Evolutionary conservation across 2,797 vertebrate genomes (phyloP).

Genomic region (Margarornis squamiger): DNA sequence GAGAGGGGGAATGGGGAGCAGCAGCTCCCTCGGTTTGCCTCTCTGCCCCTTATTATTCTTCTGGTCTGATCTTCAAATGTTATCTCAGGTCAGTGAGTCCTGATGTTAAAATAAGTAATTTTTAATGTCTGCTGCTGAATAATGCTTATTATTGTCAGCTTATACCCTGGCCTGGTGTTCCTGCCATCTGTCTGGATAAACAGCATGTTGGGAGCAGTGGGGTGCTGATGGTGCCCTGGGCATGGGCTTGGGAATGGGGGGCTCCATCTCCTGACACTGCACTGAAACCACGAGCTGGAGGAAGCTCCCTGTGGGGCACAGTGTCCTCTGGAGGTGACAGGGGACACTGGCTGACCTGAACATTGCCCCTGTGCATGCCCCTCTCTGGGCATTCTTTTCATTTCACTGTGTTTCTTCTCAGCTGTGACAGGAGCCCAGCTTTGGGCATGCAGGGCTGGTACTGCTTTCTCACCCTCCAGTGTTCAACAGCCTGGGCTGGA

Average conservation of each 20-base stretch:
- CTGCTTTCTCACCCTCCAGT: background rate
- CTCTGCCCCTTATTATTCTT: background rate
- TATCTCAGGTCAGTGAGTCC: background rate
- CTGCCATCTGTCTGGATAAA: background rate
- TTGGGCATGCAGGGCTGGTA: background rate
- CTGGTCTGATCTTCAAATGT: background rate
- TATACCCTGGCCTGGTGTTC: background rate
- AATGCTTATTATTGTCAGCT: background rate
- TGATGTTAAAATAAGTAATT: background rate
- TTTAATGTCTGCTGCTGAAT: background rate
- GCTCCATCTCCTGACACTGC: background rate
- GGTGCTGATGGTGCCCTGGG: background rate
- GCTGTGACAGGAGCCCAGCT: background rate
- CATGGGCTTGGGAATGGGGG: accelerated
- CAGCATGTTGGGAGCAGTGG: background rate
- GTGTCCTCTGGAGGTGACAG: background rate
- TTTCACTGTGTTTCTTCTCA: background rate
- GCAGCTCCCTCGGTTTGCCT: background rate
- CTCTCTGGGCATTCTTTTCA: background rate
- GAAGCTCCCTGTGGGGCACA: background rate
- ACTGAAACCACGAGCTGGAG: background rate
- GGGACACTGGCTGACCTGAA: background rate
- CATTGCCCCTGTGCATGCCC: background rate
- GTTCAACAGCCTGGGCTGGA: accelerated
- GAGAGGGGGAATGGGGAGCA: accelerated